phyloP scores from a whole-genome alignment of 2,113 vertebrate genomes.

The Porphyrio hochstetteri region DNA sequence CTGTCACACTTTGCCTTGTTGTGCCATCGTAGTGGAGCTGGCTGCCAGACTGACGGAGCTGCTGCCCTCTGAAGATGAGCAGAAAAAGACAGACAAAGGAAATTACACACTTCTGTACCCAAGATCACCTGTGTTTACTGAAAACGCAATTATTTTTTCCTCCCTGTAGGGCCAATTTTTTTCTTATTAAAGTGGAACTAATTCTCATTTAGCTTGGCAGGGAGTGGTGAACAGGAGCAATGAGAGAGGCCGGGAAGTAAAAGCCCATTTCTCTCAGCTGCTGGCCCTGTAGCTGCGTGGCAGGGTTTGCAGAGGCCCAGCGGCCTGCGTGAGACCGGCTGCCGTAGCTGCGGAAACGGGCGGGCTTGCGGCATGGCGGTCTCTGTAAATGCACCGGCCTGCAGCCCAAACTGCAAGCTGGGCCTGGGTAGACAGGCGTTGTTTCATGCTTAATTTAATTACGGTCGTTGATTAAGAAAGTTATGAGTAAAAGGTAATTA shows the following conservation, averaged over 20 bases:
- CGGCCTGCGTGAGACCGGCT: not conserved
- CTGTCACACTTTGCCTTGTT: not conserved
- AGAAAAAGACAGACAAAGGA: not conserved
- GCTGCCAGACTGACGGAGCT: not conserved
- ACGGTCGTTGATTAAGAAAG: not conserved
- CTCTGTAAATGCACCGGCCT: not conserved
- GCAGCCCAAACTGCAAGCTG: not conserved
- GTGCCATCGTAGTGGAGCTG: not conserved
- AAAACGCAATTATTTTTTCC: not conserved
- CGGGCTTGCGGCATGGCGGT: not conserved
- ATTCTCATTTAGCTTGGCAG: not conserved
- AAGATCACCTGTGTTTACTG: not conserved
- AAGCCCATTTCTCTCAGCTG: not conserved
- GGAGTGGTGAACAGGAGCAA: not conserved
- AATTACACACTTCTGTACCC: not conserved
- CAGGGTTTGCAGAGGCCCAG: not conserved
- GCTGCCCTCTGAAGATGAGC: not conserved
- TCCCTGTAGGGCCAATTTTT: not conserved
- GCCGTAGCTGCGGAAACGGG: not conserved
- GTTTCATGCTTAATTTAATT: not conserved
- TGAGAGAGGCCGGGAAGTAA: not conserved
- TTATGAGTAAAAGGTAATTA: not conserved
- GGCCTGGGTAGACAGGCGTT: not conserved
- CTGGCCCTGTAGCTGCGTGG: not conserved
- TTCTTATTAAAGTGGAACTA: conserved; percentile 6